Evolutionary conservation across 2,113 vertebrate genomes (phyloP).

Genomic region (Onychostruthus taczanowskii): DNA sequence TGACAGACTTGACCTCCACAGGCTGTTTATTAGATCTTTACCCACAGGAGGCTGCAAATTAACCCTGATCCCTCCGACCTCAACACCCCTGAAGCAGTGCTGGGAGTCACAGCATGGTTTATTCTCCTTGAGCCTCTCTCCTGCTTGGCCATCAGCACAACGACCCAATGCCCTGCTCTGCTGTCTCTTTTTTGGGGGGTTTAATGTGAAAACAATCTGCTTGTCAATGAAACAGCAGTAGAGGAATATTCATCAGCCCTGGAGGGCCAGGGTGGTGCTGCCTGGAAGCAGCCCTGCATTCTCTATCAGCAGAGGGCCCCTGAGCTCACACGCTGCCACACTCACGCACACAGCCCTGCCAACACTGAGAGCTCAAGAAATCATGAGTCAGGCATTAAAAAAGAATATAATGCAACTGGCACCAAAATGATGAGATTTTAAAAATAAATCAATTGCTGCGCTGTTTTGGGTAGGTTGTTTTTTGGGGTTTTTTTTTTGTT

Average conservation of each 20-base stretch:
- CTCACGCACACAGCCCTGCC: neutral
- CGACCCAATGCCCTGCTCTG: neutral
- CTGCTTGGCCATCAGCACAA: neutral
- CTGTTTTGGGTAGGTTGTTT: neutral
- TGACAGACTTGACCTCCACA: neutral
- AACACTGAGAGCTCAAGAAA: neutral
- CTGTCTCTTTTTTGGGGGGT: rapidly evolving
- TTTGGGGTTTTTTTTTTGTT: neutral
- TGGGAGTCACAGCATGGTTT: neutral
- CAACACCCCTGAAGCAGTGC: neutral
- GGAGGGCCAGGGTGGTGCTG: neutral
- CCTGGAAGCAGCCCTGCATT: neutral
- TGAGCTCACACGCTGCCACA: neutral
- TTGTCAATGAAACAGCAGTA: neutral
- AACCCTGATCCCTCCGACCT: neutral
- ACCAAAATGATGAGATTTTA: constrained; percentile 13
- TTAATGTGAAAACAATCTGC: neutral
- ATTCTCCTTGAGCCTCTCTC: neutral
- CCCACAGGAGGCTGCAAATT: neutral
- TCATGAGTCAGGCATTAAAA: constrained; percentile 35
- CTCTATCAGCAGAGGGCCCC: neutral
- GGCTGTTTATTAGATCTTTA: neutral
- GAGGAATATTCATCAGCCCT: neutral
- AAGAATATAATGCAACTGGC: neutral
- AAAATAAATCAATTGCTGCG: constrained; percentile 19